phyloP scores from a whole-genome alignment of 2,797 vertebrate genomes.

The Atherinosoma microstoma region DNA sequence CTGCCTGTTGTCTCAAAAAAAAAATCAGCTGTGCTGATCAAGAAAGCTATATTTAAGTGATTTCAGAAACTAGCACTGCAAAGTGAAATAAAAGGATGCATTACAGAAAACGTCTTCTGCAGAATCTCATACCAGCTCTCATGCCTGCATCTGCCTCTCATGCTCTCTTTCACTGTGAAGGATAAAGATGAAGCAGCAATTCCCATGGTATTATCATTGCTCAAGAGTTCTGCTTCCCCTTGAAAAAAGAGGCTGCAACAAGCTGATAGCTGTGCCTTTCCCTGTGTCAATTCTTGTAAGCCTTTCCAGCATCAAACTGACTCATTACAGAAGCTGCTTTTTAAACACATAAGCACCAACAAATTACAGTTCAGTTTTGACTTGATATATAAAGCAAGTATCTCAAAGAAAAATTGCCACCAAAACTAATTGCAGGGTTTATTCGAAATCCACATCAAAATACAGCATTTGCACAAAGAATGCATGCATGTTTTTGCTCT shows the following conservation, averaged over 20 bases:
- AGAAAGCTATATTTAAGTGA: neutral
- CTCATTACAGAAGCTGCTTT: conserved; percentile 27
- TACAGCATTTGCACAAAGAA: neutral
- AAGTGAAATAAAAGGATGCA: conserved; percentile 24
- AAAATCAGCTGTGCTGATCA: neutral
- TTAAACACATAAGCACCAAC: conserved; percentile 10
- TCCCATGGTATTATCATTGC: neutral
- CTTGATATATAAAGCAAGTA: neutral
- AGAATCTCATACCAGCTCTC: conserved; percentile 4
- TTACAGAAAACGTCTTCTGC: conserved; percentile 7
- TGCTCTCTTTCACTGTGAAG: neutral
- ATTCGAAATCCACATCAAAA: neutral
- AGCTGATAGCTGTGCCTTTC: neutral
- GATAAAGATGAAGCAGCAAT: conserved; percentile 4
- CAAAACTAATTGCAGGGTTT: conserved; percentile 11
- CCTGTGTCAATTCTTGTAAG: conserved; percentile 1
- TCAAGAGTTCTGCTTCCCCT: conserved; percentile 6
- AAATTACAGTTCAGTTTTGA: conserved; percentile 25
- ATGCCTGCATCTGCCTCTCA: conserved; percentile 12
- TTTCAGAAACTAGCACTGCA: neutral
- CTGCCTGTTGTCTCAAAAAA: neutral
- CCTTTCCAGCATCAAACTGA: conserved; percentile 29
- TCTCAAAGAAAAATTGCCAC: conserved; percentile 7
- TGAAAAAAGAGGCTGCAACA: neutral
- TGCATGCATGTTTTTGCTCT: conserved; percentile 13